Evolutionary conservation across 2,888 invertebrate species (phyloP), one percentile per base, ranked within the genome.

Genomic region (Rhagonycha fulva): DNA sequence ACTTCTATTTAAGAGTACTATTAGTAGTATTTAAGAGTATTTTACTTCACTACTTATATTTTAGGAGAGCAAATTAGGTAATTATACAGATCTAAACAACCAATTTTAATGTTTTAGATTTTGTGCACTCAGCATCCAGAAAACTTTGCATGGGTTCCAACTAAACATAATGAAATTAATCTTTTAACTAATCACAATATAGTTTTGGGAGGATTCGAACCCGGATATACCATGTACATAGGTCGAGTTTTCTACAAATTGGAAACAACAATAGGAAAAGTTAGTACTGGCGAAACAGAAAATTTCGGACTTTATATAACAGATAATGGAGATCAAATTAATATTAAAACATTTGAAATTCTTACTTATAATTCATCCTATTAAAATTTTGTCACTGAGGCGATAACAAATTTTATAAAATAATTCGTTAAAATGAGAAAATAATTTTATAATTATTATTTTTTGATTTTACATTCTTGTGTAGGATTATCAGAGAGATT

Each of bases 241-340:
- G 71, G 71, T 7, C 10, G 71, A 32, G 71, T 32, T 14, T 63
- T 30, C 61, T 63, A 71, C 4, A 62, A 71, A 9, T 63, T 10
- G 11, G 71, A 71, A 47, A 71, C 71, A 14, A 10, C n/a, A 1
- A 63, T 71, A 11, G 71, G 71, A 12, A 71, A 71, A 26, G 63
- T 71, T 12, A 60, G 47, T 23, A 70, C 70, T 4, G 70, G 70
- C 1, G 61, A 23, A 14, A 47, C 61, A 3, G 60, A 47, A 3
- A 70, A 70, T 10, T 23, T 9, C 9, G 70, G 60, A n/a, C 70
- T 70, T 23, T 70, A 9, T 14, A 12, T 70, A 24, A 61, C 47
- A 2, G n/a, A 61, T 61, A n/a, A n/a, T 14, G 70, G 70, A n/a
- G 12, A 19, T 14, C 61, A 70, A 60, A 60, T 70, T 11, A 12